Percentiles rank a stretch among this genome's conserved stretches.
phyloP scores from a whole-genome alignment of 2,888 invertebrate genomes.

The Philopedon plagiatum region DNA sequence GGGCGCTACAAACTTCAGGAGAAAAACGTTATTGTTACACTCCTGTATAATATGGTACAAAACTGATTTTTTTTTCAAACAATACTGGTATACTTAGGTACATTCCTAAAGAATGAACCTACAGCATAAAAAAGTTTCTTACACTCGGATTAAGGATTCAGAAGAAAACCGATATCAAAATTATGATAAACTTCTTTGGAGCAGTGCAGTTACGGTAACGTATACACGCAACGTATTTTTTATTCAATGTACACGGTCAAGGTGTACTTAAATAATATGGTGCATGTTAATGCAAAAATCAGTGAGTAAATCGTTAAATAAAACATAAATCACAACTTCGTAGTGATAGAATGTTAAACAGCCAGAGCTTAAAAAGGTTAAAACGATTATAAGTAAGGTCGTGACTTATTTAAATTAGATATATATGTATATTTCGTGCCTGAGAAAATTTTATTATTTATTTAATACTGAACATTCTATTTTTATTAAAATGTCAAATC shows the following conservation, averaged over 20 bases:
- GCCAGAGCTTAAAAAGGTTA: constrained; percentile 11
- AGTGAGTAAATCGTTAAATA: background rate
- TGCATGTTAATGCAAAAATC: background rate
- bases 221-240: background rate
- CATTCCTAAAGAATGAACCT: too few relatives aligned
- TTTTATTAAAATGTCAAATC: background rate
- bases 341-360: background rate
- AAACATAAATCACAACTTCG: constrained; percentile 16
- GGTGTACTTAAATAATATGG: constrained; percentile 1
- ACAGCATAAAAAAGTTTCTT: too few relatives aligned
- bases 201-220: background rate
- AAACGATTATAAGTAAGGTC: constrained; percentile 15
- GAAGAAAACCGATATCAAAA: too few relatives aligned
- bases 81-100: too few relatives aligned
- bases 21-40: too few relatives aligned
- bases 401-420: constrained; percentile 20
- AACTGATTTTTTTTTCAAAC: too few relatives aligned
- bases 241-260: background rate
- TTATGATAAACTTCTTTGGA: too few relatives aligned
- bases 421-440: background rate
- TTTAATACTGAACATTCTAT: background rate
- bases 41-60: too few relatives aligned
- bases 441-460: background rate
- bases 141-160: too few relatives aligned
- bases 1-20: too few relatives aligned